Percentiles rank a stretch among this genome's conserved stretches.
These are phyloP conservation scores for Scatophagus argus DNA, from an alignment of 2,113 vertebrate genomes.

Conservation along the genomic window DNA sequence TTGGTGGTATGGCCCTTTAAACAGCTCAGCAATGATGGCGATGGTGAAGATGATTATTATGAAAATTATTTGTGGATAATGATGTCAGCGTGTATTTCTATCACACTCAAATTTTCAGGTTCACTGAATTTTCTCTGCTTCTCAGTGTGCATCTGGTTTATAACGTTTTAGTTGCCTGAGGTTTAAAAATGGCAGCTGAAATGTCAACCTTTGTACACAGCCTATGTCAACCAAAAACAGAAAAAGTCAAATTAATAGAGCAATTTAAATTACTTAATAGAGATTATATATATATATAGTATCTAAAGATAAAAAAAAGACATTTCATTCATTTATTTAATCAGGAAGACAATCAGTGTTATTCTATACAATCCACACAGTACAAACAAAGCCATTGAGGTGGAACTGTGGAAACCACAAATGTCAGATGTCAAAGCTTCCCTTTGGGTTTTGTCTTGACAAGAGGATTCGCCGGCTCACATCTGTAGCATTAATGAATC, in stretches of 20 bases:
- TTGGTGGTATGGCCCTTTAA: background rate
- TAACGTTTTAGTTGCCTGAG: slow-evolving; percentile 9
- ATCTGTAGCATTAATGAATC: background rate
- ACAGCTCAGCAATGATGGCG: background rate
- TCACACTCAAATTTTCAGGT: slow-evolving; percentile 1
- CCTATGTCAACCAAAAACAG: background rate
- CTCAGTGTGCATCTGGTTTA: slow-evolving; percentile 1
- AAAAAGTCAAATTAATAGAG: background rate
- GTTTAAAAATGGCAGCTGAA: background rate
- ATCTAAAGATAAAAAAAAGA: background rate
- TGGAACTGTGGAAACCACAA: slow-evolving; percentile 18
- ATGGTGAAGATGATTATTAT: background rate
- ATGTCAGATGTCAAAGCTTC: slow-evolving; percentile 31
- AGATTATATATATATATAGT: background rate
- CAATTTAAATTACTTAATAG: background rate
- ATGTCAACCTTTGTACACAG: slow-evolving; percentile 3
- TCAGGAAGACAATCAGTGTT: background rate
- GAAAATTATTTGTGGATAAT: slow-evolving; percentile 2
- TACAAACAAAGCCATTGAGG: slow-evolving; percentile 4
- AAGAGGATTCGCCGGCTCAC: background rate
- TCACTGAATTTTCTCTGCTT: background rate
- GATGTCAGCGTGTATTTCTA: background rate
- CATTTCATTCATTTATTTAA: too few species aligned
- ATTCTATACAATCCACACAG: background rate
- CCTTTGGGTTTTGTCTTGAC: slow-evolving; percentile 20